phyloP scores from a whole-genome alignment of 2,888 invertebrate species.

The Chymomyza fuscimana region DNA sequence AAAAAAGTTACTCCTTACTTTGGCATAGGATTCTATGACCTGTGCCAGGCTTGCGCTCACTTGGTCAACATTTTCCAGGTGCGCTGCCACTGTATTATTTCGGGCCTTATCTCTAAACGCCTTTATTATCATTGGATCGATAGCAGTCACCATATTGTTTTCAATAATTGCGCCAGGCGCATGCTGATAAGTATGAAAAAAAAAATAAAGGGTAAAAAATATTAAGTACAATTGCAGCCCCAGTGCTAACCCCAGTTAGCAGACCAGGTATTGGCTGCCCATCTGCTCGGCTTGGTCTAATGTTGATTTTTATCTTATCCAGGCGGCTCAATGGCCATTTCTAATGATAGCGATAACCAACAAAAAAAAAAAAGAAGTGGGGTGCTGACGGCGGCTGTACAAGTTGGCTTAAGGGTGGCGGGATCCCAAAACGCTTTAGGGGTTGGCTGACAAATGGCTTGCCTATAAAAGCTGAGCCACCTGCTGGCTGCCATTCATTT shows the following conservation, averaged over 20 bases:
- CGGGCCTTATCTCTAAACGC: constrained; percentile 27
- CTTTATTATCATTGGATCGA: constrained; percentile 53
- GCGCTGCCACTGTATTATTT: constrained; percentile 2
- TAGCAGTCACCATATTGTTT: constrained; percentile 69
- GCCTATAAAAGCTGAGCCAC: constrained; percentile 70
- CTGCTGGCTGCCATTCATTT: constrained; percentile 72
- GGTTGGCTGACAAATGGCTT: constrained; percentile 22
- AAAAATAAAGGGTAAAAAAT: background rate
- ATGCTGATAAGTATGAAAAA: constrained; percentile 41
- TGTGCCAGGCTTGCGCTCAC: background rate
- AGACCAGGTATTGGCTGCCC: constrained; percentile 32
- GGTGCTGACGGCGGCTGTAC: constrained; percentile 21
- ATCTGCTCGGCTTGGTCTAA: constrained; percentile 30
- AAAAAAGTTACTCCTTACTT: too few species aligned
- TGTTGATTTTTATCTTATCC: constrained; percentile 64
- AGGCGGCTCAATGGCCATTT: constrained; percentile 11
- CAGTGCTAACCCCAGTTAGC: constrained; percentile 21
- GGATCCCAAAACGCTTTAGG: constrained; percentile 7
- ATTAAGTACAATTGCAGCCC: constrained; percentile 13
- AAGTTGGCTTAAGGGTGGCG: constrained; percentile 27
- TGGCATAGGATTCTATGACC: too few species aligned
- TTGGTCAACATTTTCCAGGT: background rate
- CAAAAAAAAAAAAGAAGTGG: constrained; percentile 9
- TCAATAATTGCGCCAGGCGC: constrained; percentile 62
- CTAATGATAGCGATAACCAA: background rate